Percentiles rank a stretch among this genome's conserved stretches.
These are phyloP conservation scores for Theodoxus fluviatilis DNA, from an alignment of 2,888 invertebrate genomes.

Conservation along the genomic window DNA sequence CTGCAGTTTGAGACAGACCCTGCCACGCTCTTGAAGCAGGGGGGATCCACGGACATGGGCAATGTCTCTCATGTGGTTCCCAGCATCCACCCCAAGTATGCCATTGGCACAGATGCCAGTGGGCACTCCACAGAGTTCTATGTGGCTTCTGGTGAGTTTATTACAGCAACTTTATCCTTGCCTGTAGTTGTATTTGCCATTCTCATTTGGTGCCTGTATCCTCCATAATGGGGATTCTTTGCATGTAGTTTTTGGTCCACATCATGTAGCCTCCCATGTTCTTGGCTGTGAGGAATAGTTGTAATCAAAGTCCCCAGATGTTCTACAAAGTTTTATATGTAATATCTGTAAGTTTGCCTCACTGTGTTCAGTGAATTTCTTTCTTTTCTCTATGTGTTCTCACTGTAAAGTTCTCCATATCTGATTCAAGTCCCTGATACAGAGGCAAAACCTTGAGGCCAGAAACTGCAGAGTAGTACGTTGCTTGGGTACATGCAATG, in stretches of 20 bases:
- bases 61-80: slow-evolving; percentile 61
- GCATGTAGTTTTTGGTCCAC: neutral
- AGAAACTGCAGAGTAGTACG: too few species aligned
- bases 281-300: neutral
- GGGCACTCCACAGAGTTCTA: slow-evolving; percentile 56
- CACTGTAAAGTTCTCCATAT: too few species aligned
- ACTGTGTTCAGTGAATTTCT: too few species aligned
- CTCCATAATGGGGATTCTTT: too few species aligned
- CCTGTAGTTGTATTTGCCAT: neutral
- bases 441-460: too few species aligned
- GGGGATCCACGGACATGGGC: slow-evolving; percentile 63
- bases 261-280: neutral
- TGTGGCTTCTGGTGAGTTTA: slow-evolving; percentile 44
- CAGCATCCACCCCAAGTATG: slow-evolving; percentile 57
- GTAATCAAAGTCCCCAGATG: too few species aligned
- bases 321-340: too few species aligned
- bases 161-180: neutral
- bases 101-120: slow-evolving; percentile 48
- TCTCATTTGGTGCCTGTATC: neutral
- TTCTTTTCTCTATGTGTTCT: too few species aligned
- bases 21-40: slow-evolving; percentile 39
- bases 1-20: slow-evolving; percentile 40
- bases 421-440: too few species aligned
- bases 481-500: too few species aligned
- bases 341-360: too few species aligned